Evolutionary conservation across 1,140 invertebrate genomes (phyloP), one percentile per base, ranked within the genome.

Genomic region (Ephestia elutella): DNA sequence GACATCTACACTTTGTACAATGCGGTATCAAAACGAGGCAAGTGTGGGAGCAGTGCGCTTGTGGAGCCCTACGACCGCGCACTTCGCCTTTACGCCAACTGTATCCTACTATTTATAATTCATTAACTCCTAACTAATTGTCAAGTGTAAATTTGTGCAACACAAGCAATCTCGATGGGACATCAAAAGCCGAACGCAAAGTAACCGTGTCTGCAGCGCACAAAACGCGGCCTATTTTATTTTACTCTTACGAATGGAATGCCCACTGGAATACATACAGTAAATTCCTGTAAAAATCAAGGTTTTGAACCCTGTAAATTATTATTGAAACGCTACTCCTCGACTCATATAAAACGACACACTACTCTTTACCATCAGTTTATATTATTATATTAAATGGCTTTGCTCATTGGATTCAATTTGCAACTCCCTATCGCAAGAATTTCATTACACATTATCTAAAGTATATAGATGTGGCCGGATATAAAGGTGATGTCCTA

Each of bases 141-240:
- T 75, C 68, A 63, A 70, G 71, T 79, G 73, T 79, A 75, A 73
- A 73, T 78, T 85, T 86, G 80, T 86, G 83, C 83, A 80, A 74
- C 78, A 77, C 62, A 76, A 79, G 73, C 71, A 57, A 71, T 71
- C 63, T 71, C 66, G 60, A 76, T 64, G 67, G 71, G 67, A 75
- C 70, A 70, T 67, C 61, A 63, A 72, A 73, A 75, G 71, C 71
- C 56, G 56, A 68, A 75, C 66, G 73, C 63, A 73, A 77, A 64
- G 19, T 57, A 72, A 71, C 61, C 44, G n/a, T 63, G 51, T 61
- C 53, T 48, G 55, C 59, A 63, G 58, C 58, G 38, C 35, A 13
- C 49, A 20, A 55, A 28, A 20, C 18, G 58, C 56, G 44, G 11
- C 49, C 60, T 59, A 60, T 49, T 48, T 53, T n/a, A n/a, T n/a